phyloP scores from a whole-genome alignment of 2,797 vertebrate genomes.

The Lagocephalus sceleratus region DNA sequence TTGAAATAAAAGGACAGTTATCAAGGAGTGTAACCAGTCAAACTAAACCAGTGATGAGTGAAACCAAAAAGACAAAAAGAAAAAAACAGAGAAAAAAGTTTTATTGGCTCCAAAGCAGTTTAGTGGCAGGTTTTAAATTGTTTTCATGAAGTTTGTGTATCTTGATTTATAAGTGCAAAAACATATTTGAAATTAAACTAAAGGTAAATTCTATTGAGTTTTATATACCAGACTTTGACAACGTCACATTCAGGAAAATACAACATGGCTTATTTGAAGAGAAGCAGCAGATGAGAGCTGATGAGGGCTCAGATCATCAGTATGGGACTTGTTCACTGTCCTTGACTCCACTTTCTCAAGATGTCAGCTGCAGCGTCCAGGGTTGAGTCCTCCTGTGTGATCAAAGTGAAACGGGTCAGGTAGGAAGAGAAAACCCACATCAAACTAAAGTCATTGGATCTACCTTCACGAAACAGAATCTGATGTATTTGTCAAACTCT shows the following conservation, averaged over 20 bases:
- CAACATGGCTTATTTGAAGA: neutral
- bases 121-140: too few relatives aligned
- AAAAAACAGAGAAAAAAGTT: too few relatives aligned
- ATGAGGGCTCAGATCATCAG: too few relatives aligned
- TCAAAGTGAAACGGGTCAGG: neutral
- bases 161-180: too few relatives aligned
- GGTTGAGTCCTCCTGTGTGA: slow-evolving; percentile 84
- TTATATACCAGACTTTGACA: neutral
- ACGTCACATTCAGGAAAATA: neutral
- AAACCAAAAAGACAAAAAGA: too few relatives aligned
- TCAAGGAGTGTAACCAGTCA: too few relatives aligned
- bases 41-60: too few relatives aligned
- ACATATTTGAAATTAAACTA: too few relatives aligned
- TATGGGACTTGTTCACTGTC: slow-evolving; percentile 29
- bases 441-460: neutral
- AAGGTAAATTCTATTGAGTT: neutral
- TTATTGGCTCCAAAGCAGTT: too few relatives aligned
- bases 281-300: neutral
- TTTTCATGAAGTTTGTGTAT: too few relatives aligned
- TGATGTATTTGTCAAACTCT: slow-evolving; percentile 83
- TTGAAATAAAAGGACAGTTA: too few relatives aligned
- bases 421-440: neutral
- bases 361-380: slow-evolving; percentile 84
- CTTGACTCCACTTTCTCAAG: slow-evolving; percentile 78
- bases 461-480: slow-evolving; percentile 98